Conservation (phyloP, 2,888 invertebrate genomes). For the Nomada fucata region DNA sequence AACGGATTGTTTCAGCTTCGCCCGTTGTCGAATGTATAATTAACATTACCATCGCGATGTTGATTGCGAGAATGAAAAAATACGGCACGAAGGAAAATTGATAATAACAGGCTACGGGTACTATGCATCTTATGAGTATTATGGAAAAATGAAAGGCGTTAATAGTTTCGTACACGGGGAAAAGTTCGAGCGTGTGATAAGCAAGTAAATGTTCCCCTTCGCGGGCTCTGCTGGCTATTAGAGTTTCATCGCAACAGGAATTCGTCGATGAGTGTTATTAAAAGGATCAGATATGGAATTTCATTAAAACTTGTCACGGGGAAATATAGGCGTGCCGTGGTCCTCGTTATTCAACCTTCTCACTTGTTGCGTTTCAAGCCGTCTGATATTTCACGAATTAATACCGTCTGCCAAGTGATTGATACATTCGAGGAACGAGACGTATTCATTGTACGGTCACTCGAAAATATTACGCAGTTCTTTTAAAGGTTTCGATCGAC, state of each 20-base stretch:
- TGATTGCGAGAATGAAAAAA: too few relatives aligned
- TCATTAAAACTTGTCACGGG: conserved; percentile 35
- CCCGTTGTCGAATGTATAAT: too few relatives aligned
- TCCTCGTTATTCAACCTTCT: conserved; percentile 28
- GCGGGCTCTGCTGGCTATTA: background rate
- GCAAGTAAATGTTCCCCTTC: conserved; percentile 7
- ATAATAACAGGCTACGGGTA: too few relatives aligned
- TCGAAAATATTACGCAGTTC: too few relatives aligned
- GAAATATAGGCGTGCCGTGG: background rate
- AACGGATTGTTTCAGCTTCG: too few relatives aligned
- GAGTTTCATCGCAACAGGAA: conserved; percentile 28
- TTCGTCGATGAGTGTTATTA: conserved; percentile 33
- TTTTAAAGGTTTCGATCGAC: too few relatives aligned
- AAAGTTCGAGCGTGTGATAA: conserved; percentile 7
- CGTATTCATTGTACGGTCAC: too few relatives aligned
- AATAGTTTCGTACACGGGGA: background rate
- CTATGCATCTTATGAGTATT: too few relatives aligned
- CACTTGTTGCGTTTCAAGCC: conserved; percentile 37
- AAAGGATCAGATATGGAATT: conserved; percentile 41
- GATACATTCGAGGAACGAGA: background rate
- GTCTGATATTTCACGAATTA: conserved; percentile 8
- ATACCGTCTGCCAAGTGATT: background rate
- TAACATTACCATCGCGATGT: too few relatives aligned
- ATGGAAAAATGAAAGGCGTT: too few relatives aligned
- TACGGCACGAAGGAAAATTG: too few relatives aligned